Evolutionary conservation across 2,888 invertebrate genomes (phyloP), one percentile per base, ranked within the genome.

Genomic region (Diaphora mendica): DNA sequence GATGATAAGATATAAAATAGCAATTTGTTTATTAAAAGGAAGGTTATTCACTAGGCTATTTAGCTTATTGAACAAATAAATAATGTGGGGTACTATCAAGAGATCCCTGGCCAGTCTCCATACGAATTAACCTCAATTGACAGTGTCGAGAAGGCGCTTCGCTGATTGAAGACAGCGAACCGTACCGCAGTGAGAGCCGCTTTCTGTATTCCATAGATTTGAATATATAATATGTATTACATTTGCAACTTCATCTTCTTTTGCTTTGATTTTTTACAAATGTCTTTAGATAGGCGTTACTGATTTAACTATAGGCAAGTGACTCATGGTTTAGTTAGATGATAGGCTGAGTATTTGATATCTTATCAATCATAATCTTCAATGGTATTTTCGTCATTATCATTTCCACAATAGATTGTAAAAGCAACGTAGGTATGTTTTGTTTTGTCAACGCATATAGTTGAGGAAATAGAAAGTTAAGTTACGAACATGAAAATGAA

Each of bases 51-150:
- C 88, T 90, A 90, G 91, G 87, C 90, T 87, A 91, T 93, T 93
- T 91, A 91, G 89, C 89, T 92, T 93, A 94, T 94, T 94, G 93
- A 92, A 92, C 92, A 91, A 91, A 93, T 93, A 93, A 92, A 94
- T 93, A 93, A 92, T 91, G 92, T 90, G 92, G 93, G 94, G 93
- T 92, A 84, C 78, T 88, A 89, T 86, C 87, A 92, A 91, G 92
- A 90, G 93, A 92, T 94, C 93, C 92, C 91, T 94, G 92, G 91
- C 89, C 92, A 91, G 94, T 92, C 94, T 95, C 92, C 91, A 90
- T 92, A 92, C 87, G 90, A 95, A 95, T 95, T 95, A 95, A 95
- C 95, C 95, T 94, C 95, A 95, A 95, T 95, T 95, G 95, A 95
- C 90, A 88, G 91, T 88, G 89, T 88, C 91, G 92, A 92, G 93